Evolutionary conservation across 2,113 vertebrate genomes (phyloP), one percentile per base, ranked within the genome.

Genomic region (Strigops habroptila): DNA sequence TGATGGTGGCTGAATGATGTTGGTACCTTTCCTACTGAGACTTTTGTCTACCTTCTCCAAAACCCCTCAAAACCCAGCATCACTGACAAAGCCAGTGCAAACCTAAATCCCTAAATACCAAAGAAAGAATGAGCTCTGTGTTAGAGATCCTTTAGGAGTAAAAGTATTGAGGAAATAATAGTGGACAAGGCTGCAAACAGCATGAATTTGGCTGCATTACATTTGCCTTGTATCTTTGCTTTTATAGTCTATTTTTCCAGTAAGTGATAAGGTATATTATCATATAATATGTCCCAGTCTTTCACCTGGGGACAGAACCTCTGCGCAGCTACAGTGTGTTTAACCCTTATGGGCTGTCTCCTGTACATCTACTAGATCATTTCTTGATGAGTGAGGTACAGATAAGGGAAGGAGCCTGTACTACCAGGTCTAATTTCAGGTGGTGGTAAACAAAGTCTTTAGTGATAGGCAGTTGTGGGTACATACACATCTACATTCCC

Each of bases 1-100:
- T 55, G 57, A 30, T 24, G 49, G 37, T 27, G 21, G 31, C 5
- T 82, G 49, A 37, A 39, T 44, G 53, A 46, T 74, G 53, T 14
- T 68, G 44, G 33, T 57, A 23, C 1, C n/a, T 78, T 82, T 63
- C 33, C 17, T 46, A 11, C 25, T 19, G 12, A 75, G 62, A 49
- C n/a, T 81, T 55, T 43, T 83, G 12, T 68, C 70, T 74, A 75
- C 7, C 44, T 2, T 14, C 3, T 15, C 10, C 1, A 0, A 30
- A 41, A 1, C 1, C 3, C 11, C 37, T 46, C 24, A n/a, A 80
- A 84, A 46, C 1, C 0, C 8, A 68, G 16, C 19, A 35, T 4
- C 43, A 41, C 33, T 73, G 59, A 31, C 17, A 52, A 59, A 79
- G 22, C 4, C 22, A 57, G 35, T 44, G 25, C 14, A 87, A 88